A percentile compares a stretch with the other conserved stretches of the same genome.
Conservation (phyloP, 92 coral and sea anemone genomes). For the Epizoanthus fatuus region DNA sequence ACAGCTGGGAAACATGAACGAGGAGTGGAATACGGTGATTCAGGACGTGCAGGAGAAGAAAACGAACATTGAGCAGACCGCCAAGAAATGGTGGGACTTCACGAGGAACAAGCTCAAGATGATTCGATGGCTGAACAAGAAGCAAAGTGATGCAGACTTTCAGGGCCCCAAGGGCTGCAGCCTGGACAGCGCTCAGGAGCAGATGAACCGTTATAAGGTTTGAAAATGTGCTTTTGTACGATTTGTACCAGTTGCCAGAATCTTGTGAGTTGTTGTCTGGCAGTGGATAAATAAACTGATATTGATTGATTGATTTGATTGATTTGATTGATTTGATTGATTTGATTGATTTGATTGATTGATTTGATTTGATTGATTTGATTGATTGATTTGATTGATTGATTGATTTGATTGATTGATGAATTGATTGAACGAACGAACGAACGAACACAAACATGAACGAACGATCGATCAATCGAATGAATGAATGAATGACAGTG, state of each 20-base stretch:
- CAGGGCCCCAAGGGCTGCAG: conserved; percentile 68
- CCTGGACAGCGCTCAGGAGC: conserved; percentile 93
- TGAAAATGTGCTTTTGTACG: background rate
- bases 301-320: no score
- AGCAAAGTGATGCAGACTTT: conserved; percentile 92
- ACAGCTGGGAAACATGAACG: conserved; percentile 85
- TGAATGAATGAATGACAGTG: no score
- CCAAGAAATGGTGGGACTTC: conserved; percentile 99
- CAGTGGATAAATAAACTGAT: background rate
- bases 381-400: no score
- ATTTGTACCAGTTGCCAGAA: background rate
- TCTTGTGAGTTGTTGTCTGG: no score
- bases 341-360: no score
- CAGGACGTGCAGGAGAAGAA: conserved; percentile 92
- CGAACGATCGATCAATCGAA: no score
- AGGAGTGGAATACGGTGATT: conserved; percentile 93
- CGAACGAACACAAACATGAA: no score
- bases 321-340: no score
- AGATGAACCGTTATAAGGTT: conserved; percentile 92
- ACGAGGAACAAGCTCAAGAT: conserved; percentile 98
- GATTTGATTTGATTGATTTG: no score
- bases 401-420: no score
- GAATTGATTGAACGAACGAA: no score
- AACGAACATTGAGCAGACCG: conserved; percentile 93
- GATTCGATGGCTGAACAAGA: conserved; percentile 98